Base-by-base conservation (phyloP, 1,140 invertebrate species). In the Calliopsis andreniformis region DNA sequence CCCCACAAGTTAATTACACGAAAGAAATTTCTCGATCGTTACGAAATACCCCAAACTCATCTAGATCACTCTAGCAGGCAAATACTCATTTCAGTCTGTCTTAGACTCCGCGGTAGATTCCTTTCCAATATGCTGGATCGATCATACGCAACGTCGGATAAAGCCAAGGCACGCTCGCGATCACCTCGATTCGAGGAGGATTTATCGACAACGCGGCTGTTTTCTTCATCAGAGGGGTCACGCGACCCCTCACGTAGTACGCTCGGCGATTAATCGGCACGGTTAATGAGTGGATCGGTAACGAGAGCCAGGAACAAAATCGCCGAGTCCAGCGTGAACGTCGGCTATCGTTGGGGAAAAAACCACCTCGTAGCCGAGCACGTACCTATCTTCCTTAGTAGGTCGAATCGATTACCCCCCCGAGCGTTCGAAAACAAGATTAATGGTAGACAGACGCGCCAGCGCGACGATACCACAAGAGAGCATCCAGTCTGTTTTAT, bases 391-490 rank as follows among this genome's bases (percentile, higher is more conserved):
- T 32, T 56, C 42, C 55, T 70, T 58, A 70, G 67, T 70, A 59
- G 67, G 67, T 70, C 67, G 55, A 59, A 70, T 70, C 67, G 47
- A 70, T 70, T 70, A 70, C 42, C 28, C 42, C 55, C 42, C 28
- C n/a, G 55, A 18, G 28, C 2, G 67, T 25, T 59, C 39, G 67
- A 70, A 70, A 59, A 70, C 55, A 59, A 70, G 67, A 70, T 59
- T 70, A 70, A 70, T 70, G 51, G 67, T 30, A 23, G 28, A 30
- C 39, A 32, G 25, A 28, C 67, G 39, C 47, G 51, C 25, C 42
- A 18, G 12, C 35, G 39, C 25, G 35, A 32, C 67, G 30, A 58
- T 68, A 4, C 53, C n/a, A 14, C 25, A 14, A 53, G 39, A 25
- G 18, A 49, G 7, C 25, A 1, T 30, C 28, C 23, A 47, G 8